phyloP scores from a whole-genome alignment of 64 coral and sea anemone genomes.

The Hydrozoanthus tunicans region DNA sequence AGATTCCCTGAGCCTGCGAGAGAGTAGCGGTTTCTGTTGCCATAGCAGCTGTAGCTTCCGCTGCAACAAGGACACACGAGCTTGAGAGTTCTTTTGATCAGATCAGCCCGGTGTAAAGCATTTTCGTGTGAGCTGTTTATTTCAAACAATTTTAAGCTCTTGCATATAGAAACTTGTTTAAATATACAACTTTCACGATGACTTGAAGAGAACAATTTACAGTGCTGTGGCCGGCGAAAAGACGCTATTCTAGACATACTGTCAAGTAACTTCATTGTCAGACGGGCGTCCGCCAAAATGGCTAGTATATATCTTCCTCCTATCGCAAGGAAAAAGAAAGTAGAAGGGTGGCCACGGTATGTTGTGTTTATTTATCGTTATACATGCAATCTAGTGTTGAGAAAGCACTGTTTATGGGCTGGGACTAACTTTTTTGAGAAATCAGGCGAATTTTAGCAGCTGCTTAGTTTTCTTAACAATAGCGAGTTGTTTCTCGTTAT shows the following conservation, averaged over 20 bases:
- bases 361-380: constrained; percentile 33
- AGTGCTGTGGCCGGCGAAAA: neutral
- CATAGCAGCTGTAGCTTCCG: constrained; percentile 49
- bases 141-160: too few species aligned
- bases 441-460: neutral
- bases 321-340: constrained; percentile 95
- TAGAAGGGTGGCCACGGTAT: constrained; percentile 85
- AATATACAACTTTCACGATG: neutral
- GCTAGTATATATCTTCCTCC: constrained; percentile 98
- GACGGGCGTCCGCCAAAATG: constrained; percentile 40
- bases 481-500: neutral
- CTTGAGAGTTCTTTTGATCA: too few species aligned
- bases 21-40: neutral
- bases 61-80: neutral
- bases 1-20: constrained; percentile 27
- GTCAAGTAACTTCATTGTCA: neutral
- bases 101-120: neutral
- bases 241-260: neutral
- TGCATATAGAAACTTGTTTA: neutral
- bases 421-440: neutral
- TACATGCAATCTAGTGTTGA: neutral
- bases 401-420: constrained; percentile 10
- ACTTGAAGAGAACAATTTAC: neutral
- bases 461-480: neutral
- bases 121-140: neutral